A percentile compares a stretch with the other conserved stretches of the same genome.
Conservation (phyloP, 2,113 vertebrate species). For the Protobothrops flavoviridis region DNA sequence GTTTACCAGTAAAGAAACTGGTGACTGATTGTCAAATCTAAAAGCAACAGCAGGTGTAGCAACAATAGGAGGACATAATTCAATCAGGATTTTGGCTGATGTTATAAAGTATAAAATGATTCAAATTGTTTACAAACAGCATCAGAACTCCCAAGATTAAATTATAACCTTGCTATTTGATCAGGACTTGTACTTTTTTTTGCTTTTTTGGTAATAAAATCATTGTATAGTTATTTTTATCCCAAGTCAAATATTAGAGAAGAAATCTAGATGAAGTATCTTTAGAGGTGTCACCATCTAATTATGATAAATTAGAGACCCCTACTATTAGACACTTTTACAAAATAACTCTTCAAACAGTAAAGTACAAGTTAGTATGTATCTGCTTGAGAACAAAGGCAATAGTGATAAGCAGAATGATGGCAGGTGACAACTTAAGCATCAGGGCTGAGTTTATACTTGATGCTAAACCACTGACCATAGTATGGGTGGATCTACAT, state of each 20-base stretch:
- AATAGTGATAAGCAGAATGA: not conserved
- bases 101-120: slow-evolving; percentile 69
- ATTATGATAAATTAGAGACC: slow-evolving; percentile 31
- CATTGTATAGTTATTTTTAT: slow-evolving; percentile 67
- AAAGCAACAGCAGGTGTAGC: slow-evolving; percentile 67
- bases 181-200: slow-evolving; percentile 64
- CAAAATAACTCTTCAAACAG: not conserved
- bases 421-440: not conserved
- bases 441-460: not conserved
- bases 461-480: not conserved
- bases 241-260: slow-evolving; percentile 37
- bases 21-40: slow-evolving; percentile 51
- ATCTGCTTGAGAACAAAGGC: not conserved
- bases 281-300: slow-evolving; percentile 25
- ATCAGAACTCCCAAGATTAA: slow-evolving; percentile 76
- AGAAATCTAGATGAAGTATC: not conserved
- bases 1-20: slow-evolving; percentile 60
- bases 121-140: slow-evolving; percentile 71
- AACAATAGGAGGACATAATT: slow-evolving; percentile 65
- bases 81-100: slow-evolving; percentile 73
- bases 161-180: slow-evolving; percentile 72
- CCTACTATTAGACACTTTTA: not conserved
- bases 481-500: not conserved
- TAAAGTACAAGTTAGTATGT: not conserved
- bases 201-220: slow-evolving; percentile 67